These are phyloP conservation scores for Austrofundulus limnaeus DNA, from an alignment of 2,113 vertebrate species.

Conservation along the genomic window DNA sequence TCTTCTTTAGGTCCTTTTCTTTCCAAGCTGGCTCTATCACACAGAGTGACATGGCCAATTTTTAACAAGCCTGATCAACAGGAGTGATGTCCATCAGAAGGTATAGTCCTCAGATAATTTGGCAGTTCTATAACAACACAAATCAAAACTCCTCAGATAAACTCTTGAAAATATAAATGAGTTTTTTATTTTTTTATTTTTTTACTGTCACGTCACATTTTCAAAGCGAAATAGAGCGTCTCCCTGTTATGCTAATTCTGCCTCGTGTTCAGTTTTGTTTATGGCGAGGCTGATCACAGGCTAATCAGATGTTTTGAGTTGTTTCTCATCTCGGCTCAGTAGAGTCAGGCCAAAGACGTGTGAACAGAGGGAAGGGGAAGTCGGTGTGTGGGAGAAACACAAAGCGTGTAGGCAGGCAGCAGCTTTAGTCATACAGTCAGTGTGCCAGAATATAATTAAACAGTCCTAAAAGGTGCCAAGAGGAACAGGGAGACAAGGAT, in stretches of 20 bases:
- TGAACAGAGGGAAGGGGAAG: slow-evolving; percentile 18
- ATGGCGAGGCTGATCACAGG: slow-evolving; percentile 31
- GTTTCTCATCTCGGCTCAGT: slow-evolving; percentile 43
- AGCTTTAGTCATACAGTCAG: slow-evolving; percentile 37
- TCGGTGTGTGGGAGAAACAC: background rate
- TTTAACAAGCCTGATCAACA: background rate
- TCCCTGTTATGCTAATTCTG: background rate
- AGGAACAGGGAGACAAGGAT: slow-evolving; percentile 48
- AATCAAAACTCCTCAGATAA: too few relatives aligned
- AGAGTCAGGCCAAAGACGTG: slow-evolving; percentile 24
- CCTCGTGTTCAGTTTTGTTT: slow-evolving; percentile 4
- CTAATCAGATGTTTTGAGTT: slow-evolving; percentile 58
- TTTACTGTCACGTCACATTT: background rate
- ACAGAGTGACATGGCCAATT: background rate
- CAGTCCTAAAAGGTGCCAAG: slow-evolving; percentile 64
- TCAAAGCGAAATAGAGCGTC: slow-evolving; percentile 6
- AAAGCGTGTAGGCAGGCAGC: slow-evolving; percentile 11
- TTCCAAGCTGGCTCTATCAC: background rate
- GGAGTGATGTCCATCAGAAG: too few relatives aligned
- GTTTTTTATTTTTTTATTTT: too few relatives aligned
- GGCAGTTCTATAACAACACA: too few relatives aligned
- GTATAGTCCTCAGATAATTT: too few relatives aligned
- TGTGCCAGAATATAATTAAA: slow-evolving; percentile 69
- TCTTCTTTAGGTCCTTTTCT: background rate
- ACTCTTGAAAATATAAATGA: too few relatives aligned